Conservation (phyloP, 2,797 vertebrate genomes). For the Ctenochaetus hawaiiensis region DNA sequence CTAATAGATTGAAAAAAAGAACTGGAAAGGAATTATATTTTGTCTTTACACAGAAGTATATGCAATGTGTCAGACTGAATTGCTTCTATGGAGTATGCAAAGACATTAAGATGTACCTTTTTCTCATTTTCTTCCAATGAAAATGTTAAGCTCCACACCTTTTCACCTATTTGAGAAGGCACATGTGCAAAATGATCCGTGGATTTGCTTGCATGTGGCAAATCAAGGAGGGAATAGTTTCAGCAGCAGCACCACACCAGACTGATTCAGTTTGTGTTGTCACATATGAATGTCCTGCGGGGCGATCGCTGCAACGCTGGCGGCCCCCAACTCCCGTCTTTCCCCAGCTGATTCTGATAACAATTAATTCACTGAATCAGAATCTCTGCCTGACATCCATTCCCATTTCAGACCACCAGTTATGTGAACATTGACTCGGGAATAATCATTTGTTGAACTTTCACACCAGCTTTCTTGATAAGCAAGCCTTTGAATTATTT, state of each 20-base stretch:
- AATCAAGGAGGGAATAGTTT: slow-evolving; percentile 40
- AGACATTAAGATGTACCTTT: slow-evolving; percentile 13
- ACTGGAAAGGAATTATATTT: slow-evolving; percentile 57
- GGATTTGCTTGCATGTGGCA: slow-evolving; percentile 38
- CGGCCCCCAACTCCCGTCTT: slow-evolving; percentile 42
- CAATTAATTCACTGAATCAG: slow-evolving; percentile 80
- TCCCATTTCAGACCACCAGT: slow-evolving; percentile 78
- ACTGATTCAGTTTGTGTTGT: slow-evolving; percentile 57
- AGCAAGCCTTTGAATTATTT: slow-evolving; percentile 86
- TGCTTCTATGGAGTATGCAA: slow-evolving; percentile 43
- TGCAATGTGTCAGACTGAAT: slow-evolving; percentile 36
- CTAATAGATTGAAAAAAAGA: slow-evolving; percentile 53
- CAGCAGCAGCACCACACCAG: slow-evolving; percentile 26
- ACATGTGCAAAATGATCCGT: slow-evolving; percentile 30
- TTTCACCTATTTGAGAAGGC: slow-evolving; percentile 8
- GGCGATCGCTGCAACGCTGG: slow-evolving; percentile 15
- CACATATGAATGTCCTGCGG: slow-evolving; percentile 50
- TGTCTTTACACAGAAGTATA: slow-evolving; percentile 46
- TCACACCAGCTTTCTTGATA: slow-evolving; percentile 80
- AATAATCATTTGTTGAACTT: slow-evolving; percentile 87
- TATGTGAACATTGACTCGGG: slow-evolving; percentile 83
- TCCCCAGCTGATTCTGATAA: slow-evolving; percentile 68
- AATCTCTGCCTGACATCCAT: slow-evolving; percentile 75
- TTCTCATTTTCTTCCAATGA: slow-evolving; percentile 24
- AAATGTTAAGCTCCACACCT: slow-evolving; percentile 13